Evolutionary conservation across 1,140 invertebrate species (phyloP).

Genomic region (Drosophila saltans): DNA sequence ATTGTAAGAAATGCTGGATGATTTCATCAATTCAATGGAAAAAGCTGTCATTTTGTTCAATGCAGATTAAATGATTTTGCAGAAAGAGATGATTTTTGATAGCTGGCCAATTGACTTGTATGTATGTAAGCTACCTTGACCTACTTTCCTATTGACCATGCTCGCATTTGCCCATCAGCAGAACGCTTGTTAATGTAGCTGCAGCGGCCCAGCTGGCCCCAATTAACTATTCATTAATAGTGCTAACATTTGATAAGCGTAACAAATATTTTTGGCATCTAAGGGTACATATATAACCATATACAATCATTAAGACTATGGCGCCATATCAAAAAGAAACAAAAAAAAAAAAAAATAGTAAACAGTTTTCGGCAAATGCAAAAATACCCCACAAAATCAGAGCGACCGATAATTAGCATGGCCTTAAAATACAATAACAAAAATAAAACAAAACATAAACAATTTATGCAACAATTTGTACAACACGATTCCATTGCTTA

Average conservation of each 20-base stretch:
- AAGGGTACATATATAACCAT: not conserved
- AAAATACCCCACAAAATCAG: conserved; percentile 22
- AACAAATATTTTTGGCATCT: conserved; percentile 1
- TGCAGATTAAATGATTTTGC: conserved; percentile 38
- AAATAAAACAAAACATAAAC: conserved; percentile 14
- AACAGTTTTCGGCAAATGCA: conserved; percentile 17
- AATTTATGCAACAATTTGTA: conserved; percentile 21
- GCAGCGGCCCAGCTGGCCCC: conserved; percentile 8
- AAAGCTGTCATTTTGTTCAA: conserved; percentile 17
- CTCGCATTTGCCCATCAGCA: conserved; percentile 17
- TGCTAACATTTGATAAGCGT: conserved; percentile 33
- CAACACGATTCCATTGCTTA: conserved; percentile 1
- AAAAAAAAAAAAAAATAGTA: not conserved
- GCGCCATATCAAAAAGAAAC: not conserved
- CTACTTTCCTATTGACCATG: conserved; percentile 21
- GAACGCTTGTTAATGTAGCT: conserved; percentile 30
- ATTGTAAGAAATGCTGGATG: conserved; percentile 13
- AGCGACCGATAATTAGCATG: conserved; percentile 40
- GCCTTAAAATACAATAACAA: conserved; percentile 19
- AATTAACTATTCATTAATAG: conserved; percentile 48
- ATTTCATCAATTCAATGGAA: not conserved
- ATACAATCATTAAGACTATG: conserved; percentile 11
- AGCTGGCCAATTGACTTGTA: not conserved
- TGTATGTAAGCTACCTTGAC: conserved; percentile 36
- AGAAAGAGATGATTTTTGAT: conserved; percentile 28